Base-by-base conservation (phyloP, 2,888 invertebrate species). In the Callinectes sapidus region DNA sequence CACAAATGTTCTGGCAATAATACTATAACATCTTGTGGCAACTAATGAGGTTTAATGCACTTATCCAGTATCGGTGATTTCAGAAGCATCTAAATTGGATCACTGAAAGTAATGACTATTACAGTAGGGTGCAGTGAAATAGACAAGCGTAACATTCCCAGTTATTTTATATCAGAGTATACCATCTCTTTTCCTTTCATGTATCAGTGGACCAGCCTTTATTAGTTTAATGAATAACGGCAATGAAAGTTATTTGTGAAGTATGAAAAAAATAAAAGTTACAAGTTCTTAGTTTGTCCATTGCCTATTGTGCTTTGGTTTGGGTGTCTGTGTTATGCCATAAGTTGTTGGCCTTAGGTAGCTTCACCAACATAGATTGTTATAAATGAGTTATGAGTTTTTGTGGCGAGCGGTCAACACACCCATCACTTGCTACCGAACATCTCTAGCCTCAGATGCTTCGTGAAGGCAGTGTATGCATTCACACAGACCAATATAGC, bases 171-270 rank as follows among this genome's bases (percentile, higher is more conserved):
- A 28, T 71, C 13, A 71, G 71, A 71, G 71, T n/a, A 71, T 71
- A 28, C 28, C 71, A 71, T 71, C 71, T 71, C 71, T 71, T 71
- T 71, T 71, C n/a, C 5, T 23, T 71, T 71, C 28, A 28, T 71
- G 28, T 71, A 71, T 28, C 28, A 28, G 71, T 28, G 71, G 71
- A 71, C 71, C 71, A 71, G n/a, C 71, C 71, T 71, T 71, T 28
- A 71, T 71, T 71, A 71, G 71, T 71, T 28, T 71, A 71, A 23
- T 61, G 10, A 61, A 61, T 61, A 61, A 61, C 13, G 28, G 71
- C 71, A 71, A 71, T 71, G 71, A 71, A 71, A 71, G 71, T 28
- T 71, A 28, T 71, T 71, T 71, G 71, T 71, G 71, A 71, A 71
- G 28, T 71, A 28, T 10, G n/a, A 71, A 48, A 61, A 61, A 61